Conservation (phyloP, 2,797 vertebrate genomes). For the Argentina silus region DNA sequence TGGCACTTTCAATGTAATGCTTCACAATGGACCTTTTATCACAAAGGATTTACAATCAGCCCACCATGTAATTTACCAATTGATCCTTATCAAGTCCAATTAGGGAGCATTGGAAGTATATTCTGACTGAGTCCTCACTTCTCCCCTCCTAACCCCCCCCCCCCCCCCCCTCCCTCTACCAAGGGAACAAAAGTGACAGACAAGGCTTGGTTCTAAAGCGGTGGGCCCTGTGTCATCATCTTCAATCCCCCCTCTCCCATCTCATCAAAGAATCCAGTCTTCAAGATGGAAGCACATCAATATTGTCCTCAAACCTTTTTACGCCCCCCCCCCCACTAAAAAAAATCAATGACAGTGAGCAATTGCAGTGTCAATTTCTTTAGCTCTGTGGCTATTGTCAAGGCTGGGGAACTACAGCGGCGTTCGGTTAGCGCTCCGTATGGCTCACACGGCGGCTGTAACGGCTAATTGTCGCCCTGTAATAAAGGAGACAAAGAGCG, state of each 20-base stretch:
- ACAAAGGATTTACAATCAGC: slow-evolving; percentile 65
- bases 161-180: slow-evolving; percentile 8
- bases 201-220: neutral
- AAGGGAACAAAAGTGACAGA: neutral
- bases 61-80: slow-evolving; percentile 71
- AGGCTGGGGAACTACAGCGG: neutral
- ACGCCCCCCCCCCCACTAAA: slow-evolving; percentile 25
- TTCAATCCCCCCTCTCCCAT: neutral
- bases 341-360: slow-evolving; percentile 30
- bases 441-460: too few relatives aligned
- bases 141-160: slow-evolving; percentile 15
- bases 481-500: too few relatives aligned
- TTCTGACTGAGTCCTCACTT: neutral
- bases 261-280: neutral
- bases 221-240: neutral
- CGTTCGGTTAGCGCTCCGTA: too few relatives aligned
- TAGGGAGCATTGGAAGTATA: slow-evolving; percentile 45
- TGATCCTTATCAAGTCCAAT: slow-evolving; percentile 69
- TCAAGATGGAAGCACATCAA: slow-evolving; percentile 22
- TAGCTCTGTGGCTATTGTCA: slow-evolving; percentile 5
- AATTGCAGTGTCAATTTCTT: slow-evolving; percentile 8
- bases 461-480: too few relatives aligned
- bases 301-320: slow-evolving; percentile 30
- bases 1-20: slow-evolving; percentile 32
- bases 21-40: slow-evolving; percentile 42